These are phyloP conservation scores for Lagopus muta DNA, from an alignment of 2,113 vertebrate genomes.

Conservation along the genomic window DNA sequence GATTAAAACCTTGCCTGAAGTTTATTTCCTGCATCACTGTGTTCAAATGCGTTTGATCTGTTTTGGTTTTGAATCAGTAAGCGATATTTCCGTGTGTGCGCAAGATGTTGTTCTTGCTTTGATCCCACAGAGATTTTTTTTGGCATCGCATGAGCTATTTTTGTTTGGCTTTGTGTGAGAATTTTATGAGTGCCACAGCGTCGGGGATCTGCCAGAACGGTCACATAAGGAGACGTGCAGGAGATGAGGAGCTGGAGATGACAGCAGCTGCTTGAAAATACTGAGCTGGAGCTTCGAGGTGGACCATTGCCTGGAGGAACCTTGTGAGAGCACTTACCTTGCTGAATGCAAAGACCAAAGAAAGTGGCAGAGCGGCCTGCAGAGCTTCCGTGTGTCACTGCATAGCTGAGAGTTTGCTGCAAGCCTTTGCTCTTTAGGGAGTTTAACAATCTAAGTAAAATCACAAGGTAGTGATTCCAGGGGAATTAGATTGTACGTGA, in stretches of 20 bases:
- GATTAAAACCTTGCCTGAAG: conserved; percentile 25
- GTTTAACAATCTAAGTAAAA: not conserved
- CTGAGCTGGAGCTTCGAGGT: not conserved
- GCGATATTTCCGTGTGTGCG: not conserved
- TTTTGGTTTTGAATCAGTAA: not conserved
- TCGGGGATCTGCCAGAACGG: not conserved
- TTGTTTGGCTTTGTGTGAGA: not conserved
- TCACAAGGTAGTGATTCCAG: not conserved
- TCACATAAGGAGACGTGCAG: accelerated
- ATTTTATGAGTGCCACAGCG: not conserved
- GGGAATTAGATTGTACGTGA: not conserved
- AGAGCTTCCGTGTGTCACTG: not conserved
- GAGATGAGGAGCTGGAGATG: not conserved
- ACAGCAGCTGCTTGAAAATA: not conserved
- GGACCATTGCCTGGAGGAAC: not conserved
- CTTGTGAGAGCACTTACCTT: not conserved
- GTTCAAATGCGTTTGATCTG: not conserved
- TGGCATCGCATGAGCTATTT: not conserved
- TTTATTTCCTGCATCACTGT: not conserved
- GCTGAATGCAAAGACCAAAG: too few species aligned
- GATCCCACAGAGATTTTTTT: not conserved
- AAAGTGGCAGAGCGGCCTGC: not conserved
- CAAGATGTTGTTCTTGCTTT: not conserved
- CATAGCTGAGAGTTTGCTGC: not conserved
- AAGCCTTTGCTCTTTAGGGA: too few species aligned